Conservation (phyloP, 2,888 invertebrate species). For the Leucoptera coffeella region DNA sequence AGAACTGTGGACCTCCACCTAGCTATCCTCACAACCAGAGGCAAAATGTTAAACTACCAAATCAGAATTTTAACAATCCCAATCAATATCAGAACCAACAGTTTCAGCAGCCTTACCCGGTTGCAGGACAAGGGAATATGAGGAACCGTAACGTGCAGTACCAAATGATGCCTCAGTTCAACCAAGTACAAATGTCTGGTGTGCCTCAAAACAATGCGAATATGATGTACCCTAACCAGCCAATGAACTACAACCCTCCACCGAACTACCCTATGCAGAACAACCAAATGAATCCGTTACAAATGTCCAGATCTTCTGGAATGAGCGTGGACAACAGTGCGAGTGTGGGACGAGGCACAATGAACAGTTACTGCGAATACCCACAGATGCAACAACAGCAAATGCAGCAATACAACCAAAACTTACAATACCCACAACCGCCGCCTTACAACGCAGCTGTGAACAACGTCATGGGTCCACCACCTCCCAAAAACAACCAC, state of each 20-base stretch:
- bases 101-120: slow-evolving; percentile 25
- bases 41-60: slow-evolving; percentile 25
- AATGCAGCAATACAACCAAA: slow-evolving; percentile 28
- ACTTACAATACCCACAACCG: slow-evolving; percentile 31
- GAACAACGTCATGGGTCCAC: slow-evolving; percentile 40
- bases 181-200: slow-evolving; percentile 24
- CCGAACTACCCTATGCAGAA: slow-evolving; percentile 23
- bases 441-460: slow-evolving; percentile 37
- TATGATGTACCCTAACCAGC: slow-evolving; percentile 23
- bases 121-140: slow-evolving; percentile 19
- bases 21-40: slow-evolving; percentile 19
- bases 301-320: slow-evolving; percentile 38
- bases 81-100: slow-evolving; percentile 24
- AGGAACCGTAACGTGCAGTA: slow-evolving; percentile 27
- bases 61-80: slow-evolving; percentile 22
- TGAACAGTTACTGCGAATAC: slow-evolving; percentile 33
- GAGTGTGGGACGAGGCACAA: slow-evolving; percentile 28
- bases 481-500: slow-evolving; percentile 41
- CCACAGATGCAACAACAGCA: slow-evolving; percentile 17
- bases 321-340: slow-evolving; percentile 45
- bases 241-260: slow-evolving; percentile 26
- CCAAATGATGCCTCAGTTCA: slow-evolving; percentile 31
- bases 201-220: slow-evolving; percentile 17
- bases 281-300: slow-evolving; percentile 29
- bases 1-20: slow-evolving; percentile 10